Conservation (phyloP, 1,140 invertebrate species). For the Rhizoglyphus robini region DNA sequence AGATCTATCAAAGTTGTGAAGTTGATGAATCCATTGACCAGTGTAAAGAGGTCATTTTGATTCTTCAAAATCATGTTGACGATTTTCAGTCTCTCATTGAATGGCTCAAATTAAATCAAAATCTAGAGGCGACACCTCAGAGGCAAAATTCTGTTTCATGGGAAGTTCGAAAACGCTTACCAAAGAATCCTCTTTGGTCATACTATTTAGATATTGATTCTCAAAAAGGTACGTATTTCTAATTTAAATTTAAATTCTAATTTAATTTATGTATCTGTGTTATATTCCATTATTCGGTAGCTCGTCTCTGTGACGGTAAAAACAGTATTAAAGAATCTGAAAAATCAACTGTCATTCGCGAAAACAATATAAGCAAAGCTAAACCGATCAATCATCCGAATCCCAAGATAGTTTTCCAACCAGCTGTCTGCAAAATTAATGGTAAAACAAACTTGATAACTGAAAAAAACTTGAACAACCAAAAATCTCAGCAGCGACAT, state of each 20-base stretch:
- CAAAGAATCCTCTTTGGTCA: conserved; percentile 40
- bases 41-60: conserved; percentile 73
- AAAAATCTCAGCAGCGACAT: no score
- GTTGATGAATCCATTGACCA: conserved; percentile 46
- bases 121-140: conserved; percentile 73
- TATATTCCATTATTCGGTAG: background rate
- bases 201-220: conserved; percentile 21
- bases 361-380: no score
- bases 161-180: conserved; percentile 82
- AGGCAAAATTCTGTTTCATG: conserved; percentile 75
- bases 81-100: conserved; percentile 85
- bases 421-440: no score
- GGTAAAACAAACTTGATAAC: no score
- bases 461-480: no score
- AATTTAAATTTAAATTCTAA: no score
- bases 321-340: no score
- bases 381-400: no score
- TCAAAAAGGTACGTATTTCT: background rate
- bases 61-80: conserved; percentile 79
- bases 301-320: background rate
- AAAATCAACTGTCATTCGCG: no score
- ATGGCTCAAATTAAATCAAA: conserved; percentile 80
- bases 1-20: conserved; percentile 50
- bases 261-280: no score
- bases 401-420: no score